Conservation (phyloP, 1,140 invertebrate species). For the Plectus sambesii region DNA sequence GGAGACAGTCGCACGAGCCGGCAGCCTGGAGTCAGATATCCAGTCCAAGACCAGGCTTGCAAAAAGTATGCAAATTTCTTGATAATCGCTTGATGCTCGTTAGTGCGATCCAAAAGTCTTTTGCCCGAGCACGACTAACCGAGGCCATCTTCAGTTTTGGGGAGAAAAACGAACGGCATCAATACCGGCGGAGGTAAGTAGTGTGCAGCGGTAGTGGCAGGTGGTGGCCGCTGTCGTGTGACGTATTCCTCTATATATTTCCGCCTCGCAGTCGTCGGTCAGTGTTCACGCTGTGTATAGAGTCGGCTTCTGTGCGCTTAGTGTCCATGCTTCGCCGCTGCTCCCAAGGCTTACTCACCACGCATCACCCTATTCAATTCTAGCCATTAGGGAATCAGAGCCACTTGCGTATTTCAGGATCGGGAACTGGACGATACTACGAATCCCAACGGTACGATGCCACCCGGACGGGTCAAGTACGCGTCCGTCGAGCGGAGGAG, state of each 20-base stretch:
- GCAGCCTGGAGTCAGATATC: too few relatives aligned
- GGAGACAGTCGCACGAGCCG: conserved; percentile 15
- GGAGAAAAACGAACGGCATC: conserved; percentile 21
- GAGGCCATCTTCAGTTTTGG: conserved; percentile 21
- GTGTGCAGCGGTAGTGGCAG: conserved; percentile 11
- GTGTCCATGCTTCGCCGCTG: too few relatives aligned
- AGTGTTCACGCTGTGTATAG: too few relatives aligned
- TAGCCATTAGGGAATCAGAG: conserved; percentile 2
- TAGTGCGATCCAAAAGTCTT: conserved; percentile 10
- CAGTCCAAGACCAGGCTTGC: too few relatives aligned
- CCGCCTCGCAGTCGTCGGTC: too few relatives aligned
- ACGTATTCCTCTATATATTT: too few relatives aligned
- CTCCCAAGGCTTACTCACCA: too few relatives aligned
- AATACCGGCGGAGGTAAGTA: conserved; percentile 10
- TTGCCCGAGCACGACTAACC: not conserved
- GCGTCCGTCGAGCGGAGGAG: conserved; percentile 7
- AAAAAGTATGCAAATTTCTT: conserved; percentile 5
- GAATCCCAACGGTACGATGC: too few relatives aligned
- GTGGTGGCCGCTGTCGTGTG: too few relatives aligned
- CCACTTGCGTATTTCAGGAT: not conserved
- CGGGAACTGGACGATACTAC: too few relatives aligned
- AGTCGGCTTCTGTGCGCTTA: too few relatives aligned
- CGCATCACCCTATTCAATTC: conserved; percentile 2
- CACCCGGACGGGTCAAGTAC: conserved; percentile 13
- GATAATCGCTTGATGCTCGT: conserved; percentile 3